phyloP scores from a whole-genome alignment of 1,140 invertebrate species.

The Oryzaephilus surinamensis region DNA sequence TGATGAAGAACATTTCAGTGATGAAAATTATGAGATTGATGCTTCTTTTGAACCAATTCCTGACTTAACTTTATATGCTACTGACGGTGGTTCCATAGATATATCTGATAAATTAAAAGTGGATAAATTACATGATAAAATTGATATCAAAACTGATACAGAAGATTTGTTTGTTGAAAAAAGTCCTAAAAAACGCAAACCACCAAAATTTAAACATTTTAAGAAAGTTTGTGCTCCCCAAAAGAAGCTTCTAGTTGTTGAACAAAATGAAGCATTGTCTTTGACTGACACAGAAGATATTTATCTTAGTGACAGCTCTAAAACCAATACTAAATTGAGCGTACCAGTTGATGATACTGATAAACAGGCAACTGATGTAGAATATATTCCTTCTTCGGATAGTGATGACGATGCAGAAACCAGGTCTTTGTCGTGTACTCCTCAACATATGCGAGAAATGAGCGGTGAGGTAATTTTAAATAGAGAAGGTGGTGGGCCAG shows the following conservation, averaged over 20 bases:
- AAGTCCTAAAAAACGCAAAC: slow-evolving; percentile 8
- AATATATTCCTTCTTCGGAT: too few species aligned
- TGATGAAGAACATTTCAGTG: slow-evolving; percentile 29
- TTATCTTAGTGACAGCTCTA: slow-evolving; percentile 35
- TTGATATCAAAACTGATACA: slow-evolving; percentile 43
- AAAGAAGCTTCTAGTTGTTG: too few species aligned
- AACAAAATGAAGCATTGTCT: neutral
- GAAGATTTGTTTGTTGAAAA: slow-evolving; percentile 39
- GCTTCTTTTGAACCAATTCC: too few species aligned
- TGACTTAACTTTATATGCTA: too few species aligned
- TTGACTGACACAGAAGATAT: slow-evolving; percentile 47
- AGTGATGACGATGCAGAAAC: too few species aligned
- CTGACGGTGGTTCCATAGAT: too few species aligned
- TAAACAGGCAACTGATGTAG: too few species aligned
- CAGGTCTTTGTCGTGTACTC: too few species aligned
- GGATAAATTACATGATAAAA: too few species aligned
- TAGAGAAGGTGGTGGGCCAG: neutral
- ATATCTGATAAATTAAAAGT: too few species aligned
- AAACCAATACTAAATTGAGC: too few species aligned
- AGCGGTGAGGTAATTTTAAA: neutral
- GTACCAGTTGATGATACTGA: too few species aligned
- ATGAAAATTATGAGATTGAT: slow-evolving; percentile 5
- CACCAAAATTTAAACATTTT: slow-evolving; percentile 3
- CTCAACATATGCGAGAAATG: slow-evolving; percentile 7
- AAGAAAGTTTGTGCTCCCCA: neutral